Evolutionary conservation across 2,113 vertebrate species (phyloP).

Genomic region (Passer domesticus): DNA sequence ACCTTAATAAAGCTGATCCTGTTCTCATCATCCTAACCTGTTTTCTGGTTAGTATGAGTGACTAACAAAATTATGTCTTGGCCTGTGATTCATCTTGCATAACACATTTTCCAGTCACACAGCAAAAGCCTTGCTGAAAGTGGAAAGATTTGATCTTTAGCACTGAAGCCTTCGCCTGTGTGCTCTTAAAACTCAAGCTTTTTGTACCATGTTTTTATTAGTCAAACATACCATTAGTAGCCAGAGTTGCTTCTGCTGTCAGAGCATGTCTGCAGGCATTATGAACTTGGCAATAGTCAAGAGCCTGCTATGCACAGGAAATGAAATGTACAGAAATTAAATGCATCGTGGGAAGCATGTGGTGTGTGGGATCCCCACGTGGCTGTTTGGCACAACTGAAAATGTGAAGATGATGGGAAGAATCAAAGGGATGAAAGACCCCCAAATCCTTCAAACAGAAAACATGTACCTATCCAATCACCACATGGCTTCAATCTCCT

Average conservation of each 20-base stretch:
- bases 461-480: background rate
- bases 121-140: constrained; percentile 54
- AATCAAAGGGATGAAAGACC: background rate
- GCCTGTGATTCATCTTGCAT: constrained; percentile 71
- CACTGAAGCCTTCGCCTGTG: background rate
- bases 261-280: background rate
- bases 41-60: constrained; percentile 59
- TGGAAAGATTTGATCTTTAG: constrained; percentile 55
- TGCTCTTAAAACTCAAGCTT: constrained; percentile 13
- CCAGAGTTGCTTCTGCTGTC: background rate
- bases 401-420: background rate
- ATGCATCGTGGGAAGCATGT: background rate
- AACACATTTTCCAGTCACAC: constrained; percentile 69
- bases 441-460: background rate
- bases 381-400: background rate
- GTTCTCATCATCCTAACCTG: constrained; percentile 33
- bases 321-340: background rate
- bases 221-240: background rate
- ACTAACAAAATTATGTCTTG: constrained; percentile 58
- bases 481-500: background rate
- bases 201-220: constrained; percentile 11
- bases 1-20: constrained; percentile 36
- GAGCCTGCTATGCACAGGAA: background rate
- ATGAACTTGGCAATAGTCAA: background rate
- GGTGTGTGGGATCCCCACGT: background rate